Conservation (phyloP, 2,888 invertebrate species). For the Meliscaeva auricollis region DNA sequence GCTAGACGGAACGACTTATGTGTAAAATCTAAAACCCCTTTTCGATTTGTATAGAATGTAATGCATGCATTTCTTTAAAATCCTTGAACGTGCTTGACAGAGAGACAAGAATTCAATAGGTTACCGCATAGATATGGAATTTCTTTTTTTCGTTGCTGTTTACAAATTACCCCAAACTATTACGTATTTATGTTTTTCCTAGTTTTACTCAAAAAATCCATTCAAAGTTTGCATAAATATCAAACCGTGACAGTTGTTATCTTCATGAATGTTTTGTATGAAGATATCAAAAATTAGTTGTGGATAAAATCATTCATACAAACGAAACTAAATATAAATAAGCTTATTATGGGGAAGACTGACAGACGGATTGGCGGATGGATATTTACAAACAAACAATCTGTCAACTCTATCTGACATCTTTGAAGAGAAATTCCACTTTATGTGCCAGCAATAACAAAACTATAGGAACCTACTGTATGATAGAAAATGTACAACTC, state of each 20-base stretch:
- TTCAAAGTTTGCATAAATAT: neutral
- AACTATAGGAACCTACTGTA: neutral
- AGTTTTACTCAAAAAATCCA: neutral
- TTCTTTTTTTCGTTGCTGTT: neutral
- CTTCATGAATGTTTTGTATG: neutral
- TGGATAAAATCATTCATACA: too few relatives aligned
- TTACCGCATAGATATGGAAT: too few relatives aligned
- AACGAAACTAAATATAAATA: slow-evolving; percentile 19
- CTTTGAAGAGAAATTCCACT: slow-evolving; percentile 39
- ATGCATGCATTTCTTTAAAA: neutral
- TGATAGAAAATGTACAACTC: too few relatives aligned
- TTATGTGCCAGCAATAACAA: neutral
- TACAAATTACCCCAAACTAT: neutral
- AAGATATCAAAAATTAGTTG: slow-evolving; percentile 9
- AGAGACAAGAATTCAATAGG: neutral
- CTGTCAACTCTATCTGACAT: slow-evolving; percentile 48
- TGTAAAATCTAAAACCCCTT: neutral
- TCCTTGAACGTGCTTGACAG: slow-evolving; percentile 10
- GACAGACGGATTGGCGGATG: neutral
- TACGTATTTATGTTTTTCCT: slow-evolving; percentile 4
- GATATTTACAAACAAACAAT: slow-evolving; percentile 13
- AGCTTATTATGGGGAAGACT: neutral
- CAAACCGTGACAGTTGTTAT: slow-evolving; percentile 2
- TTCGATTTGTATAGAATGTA: neutral
- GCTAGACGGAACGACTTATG: neutral